Base-by-base conservation (phyloP, 2,797 vertebrate genomes). In the Phataginus tricuspis region DNA sequence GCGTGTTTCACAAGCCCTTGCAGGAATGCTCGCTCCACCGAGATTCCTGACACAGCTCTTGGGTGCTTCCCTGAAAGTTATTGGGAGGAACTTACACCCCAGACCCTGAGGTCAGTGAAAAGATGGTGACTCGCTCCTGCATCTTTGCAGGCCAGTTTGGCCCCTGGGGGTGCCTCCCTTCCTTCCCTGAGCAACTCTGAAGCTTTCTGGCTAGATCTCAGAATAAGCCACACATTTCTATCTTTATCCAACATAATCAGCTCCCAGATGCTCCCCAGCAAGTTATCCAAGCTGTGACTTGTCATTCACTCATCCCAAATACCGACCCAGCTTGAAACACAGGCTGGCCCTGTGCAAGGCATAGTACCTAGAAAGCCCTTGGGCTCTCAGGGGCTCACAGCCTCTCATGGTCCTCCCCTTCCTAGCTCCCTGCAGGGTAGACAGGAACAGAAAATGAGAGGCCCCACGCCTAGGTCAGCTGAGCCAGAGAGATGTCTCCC, bases 181-280 rank as follows among this genome's bases (percentile, higher is more conserved):
- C 66, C 82, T 87, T 69, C 63, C 68, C 64, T 79, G 68, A 82
- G 53, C 21, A 83, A 87, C 82, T 21, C 53, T 66, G 45, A 79
- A 63, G 29, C 45, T 79, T 96, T 79, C 84, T 89, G 53, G 25
- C 61, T 78, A 53, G 39, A 63, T 69, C 61, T 80, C 79, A 92
- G 74, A 84, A 75, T 77, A 63, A 88, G 25, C 21, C 78, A 85
- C 16, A 64, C 19, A 27, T 74, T 72, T 45, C 69, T 88, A 13
- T 89, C 61, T 83, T 68, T 53, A 37, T 71, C 80, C 23, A 37
- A 78, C 21, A 19, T 49, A 59, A 72, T 77, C 92, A 64, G 25
- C 29, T 64, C 69, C 86, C 90, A 95, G 72, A 51, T 61, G 59
- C 34, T 88, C 72, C 53, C 10, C 7, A 4, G 45, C 4, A 21